Conservation (phyloP, 2,888 invertebrate genomes). For the Axea sp. region DNA sequence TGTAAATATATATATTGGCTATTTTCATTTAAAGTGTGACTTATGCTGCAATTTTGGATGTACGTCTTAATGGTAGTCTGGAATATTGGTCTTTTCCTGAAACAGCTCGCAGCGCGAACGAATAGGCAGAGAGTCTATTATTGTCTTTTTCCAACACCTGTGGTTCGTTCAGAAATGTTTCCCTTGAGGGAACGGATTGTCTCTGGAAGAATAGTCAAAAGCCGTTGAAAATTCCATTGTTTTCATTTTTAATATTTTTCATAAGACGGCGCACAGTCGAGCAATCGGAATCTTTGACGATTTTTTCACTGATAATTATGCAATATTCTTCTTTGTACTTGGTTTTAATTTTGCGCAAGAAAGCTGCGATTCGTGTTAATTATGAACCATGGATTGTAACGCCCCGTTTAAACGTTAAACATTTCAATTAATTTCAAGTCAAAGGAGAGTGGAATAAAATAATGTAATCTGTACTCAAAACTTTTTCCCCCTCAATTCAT, state of each 20-base stretch:
- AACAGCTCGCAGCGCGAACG: constrained; percentile 49
- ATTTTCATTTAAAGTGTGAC: constrained; percentile 33
- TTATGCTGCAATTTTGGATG: constrained; percentile 37
- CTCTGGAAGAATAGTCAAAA: constrained; percentile 60
- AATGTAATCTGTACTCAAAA: constrained; percentile 21
- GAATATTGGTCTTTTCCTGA: constrained; percentile 50
- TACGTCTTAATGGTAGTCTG: constrained; percentile 48
- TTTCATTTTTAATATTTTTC: constrained; percentile 60
- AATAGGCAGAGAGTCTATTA: constrained; percentile 56
- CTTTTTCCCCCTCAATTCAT: constrained; percentile 20
- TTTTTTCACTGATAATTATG: constrained; percentile 34
- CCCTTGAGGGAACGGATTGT: constrained; percentile 57
- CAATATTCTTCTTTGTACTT: constrained; percentile 15
- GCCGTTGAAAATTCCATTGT: constrained; percentile 55
- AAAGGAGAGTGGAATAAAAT: background rate
- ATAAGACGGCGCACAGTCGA: constrained; percentile 7
- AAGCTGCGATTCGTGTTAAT: background rate
- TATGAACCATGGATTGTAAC: background rate
- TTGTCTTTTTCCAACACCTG: constrained; percentile 63
- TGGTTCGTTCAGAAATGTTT: constrained; percentile 60
- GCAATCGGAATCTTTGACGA: constrained; percentile 36
- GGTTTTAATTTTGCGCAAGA: constrained; percentile 10
- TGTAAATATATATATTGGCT: constrained; percentile 17
- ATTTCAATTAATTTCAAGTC: constrained; percentile 5
- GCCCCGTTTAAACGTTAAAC: constrained; percentile 3